These are phyloP conservation scores for Phaetusa simplex DNA, from an alignment of 2,113 vertebrate genomes.

Conservation along the genomic window DNA sequence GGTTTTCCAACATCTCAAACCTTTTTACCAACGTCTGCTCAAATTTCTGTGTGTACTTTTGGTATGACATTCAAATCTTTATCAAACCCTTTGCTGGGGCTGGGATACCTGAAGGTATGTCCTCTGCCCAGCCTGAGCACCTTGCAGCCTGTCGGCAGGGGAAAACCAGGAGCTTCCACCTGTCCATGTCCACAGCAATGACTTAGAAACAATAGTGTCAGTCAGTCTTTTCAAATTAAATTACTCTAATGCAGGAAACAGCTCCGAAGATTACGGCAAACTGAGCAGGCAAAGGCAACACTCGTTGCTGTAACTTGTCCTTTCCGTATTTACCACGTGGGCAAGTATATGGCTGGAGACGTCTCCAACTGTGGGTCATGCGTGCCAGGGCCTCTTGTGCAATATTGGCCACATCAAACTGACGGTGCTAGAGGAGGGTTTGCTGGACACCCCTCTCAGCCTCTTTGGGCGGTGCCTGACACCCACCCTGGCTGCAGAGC, in stretches of 20 bases:
- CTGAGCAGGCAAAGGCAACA: accelerated
- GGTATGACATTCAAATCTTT: not conserved
- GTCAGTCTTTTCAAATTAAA: not conserved
- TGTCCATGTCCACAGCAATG: not conserved
- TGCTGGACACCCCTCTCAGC: not conserved
- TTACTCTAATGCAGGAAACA: not conserved
- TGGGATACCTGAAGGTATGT: not conserved
- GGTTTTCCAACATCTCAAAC: not conserved
- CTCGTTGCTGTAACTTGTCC: not conserved
- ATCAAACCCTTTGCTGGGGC: not conserved
- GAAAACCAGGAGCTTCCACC: not conserved
- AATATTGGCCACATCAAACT: not conserved
- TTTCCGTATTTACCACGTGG: not conserved
- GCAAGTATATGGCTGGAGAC: not conserved
- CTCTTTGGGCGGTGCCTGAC: not conserved
- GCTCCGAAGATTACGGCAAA: not conserved
- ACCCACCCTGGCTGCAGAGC: not conserved
- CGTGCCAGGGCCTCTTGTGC: not conserved
- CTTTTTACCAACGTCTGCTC: not conserved
- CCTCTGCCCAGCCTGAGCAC: not conserved
- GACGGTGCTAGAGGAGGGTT: not conserved
- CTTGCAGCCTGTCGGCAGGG: not conserved
- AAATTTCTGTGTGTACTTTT: not conserved
- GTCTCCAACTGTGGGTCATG: not conserved
- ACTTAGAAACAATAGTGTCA: not conserved